These are phyloP conservation scores for Nezara viridula DNA, from an alignment of 2,888 invertebrate species.

Conservation along the genomic window DNA sequence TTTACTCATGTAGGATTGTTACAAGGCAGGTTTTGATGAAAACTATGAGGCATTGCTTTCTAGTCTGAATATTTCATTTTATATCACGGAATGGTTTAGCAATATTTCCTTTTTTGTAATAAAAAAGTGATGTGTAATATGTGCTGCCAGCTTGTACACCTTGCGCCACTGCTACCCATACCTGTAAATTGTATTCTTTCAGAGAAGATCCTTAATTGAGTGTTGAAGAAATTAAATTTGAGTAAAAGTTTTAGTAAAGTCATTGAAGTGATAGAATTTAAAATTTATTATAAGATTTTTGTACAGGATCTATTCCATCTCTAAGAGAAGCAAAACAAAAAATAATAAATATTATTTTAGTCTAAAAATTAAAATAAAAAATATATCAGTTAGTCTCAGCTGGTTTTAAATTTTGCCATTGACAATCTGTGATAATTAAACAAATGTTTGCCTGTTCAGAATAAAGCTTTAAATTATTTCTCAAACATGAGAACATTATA, in stretches of 20 bases:
- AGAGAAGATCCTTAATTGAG: slow-evolving; percentile 50
- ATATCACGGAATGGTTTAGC: not conserved
- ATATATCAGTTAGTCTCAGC: slow-evolving; percentile 19
- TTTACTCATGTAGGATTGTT: slow-evolving; percentile 53
- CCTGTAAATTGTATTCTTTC: slow-evolving; percentile 26
- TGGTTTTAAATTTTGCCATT: slow-evolving; percentile 50
- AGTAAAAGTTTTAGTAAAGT: not conserved
- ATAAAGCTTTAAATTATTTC: slow-evolving; percentile 49
- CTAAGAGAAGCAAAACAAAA: slow-evolving; percentile 46
- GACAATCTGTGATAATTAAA: slow-evolving; percentile 58
- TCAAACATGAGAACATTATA: slow-evolving; percentile 24
- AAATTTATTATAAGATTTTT: not conserved
- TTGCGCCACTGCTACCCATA: slow-evolving; percentile 58
- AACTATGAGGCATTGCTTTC: slow-evolving; percentile 18
- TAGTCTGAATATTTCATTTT: slow-evolving; percentile 11
- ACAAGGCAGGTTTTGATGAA: slow-evolving; percentile 56
- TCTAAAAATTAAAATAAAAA: slow-evolving; percentile 16
- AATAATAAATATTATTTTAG: not conserved
- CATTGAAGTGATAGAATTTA: not conserved
- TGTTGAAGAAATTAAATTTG: slow-evolving; percentile 12
- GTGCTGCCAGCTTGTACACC: slow-evolving; percentile 34
- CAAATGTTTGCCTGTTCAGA: slow-evolving; percentile 57
- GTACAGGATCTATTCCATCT: slow-evolving; percentile 52
- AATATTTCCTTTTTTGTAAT: not conserved
- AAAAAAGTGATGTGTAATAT: slow-evolving; percentile 4